phyloP scores from a whole-genome alignment of 1,140 invertebrate species.

The Tetramorium simillimum region DNA sequence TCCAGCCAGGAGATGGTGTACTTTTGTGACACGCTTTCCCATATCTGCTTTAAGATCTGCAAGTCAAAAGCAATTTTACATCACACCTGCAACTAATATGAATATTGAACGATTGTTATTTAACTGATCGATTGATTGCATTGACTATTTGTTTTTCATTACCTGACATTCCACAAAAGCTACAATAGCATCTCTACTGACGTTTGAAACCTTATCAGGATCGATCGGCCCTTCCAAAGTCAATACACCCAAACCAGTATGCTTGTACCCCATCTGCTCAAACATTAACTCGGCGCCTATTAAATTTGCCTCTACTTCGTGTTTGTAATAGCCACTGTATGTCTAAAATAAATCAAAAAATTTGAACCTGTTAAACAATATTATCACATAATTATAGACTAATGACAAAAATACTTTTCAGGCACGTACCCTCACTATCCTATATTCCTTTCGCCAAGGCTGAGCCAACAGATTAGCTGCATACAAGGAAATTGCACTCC shows the following conservation, averaged over 20 bases:
- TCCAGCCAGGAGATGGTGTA: conserved; percentile 88
- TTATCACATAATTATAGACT: not conserved
- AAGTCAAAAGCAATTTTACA: conserved; percentile 8
- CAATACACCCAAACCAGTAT: conserved; percentile 86
- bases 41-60: conserved; percentile 88
- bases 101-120: not conserved
- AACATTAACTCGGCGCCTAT: conserved; percentile 91
- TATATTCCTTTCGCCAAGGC: conserved; percentile 95
- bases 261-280: conserved; percentile 92
- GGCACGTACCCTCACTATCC: conserved; percentile 89
- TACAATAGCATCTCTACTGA: conserved; percentile 94
- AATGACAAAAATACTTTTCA: not conserved
- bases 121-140: not conserved
- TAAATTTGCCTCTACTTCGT: conserved; percentile 93
- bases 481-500: conserved; percentile 93
- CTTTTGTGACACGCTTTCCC: conserved; percentile 86
- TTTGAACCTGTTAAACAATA: not conserved
- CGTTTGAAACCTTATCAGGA: conserved; percentile 91
- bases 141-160: conserved; percentile 48
- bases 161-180: conserved; percentile 96
- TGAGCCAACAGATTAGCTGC: conserved; percentile 94
- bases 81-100: not conserved
- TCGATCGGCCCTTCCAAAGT: conserved; percentile 91
- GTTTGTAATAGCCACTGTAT: conserved; percentile 94
- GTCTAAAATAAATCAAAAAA: conserved; percentile 86